Evolutionary conservation across 2,113 vertebrate genomes (phyloP).

Genomic region (Eubucco bourcierii): DNA sequence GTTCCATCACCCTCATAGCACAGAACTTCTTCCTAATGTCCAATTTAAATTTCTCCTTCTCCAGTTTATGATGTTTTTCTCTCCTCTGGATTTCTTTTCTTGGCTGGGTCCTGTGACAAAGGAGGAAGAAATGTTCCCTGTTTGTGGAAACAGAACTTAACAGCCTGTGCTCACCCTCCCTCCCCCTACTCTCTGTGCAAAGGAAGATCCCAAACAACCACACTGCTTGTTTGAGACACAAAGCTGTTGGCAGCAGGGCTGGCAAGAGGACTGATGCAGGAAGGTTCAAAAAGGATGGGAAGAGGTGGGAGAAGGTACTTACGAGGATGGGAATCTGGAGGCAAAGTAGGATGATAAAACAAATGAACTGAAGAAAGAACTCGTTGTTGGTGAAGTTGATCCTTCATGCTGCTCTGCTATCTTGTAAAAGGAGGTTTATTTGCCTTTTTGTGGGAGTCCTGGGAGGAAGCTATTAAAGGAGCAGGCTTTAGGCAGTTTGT

Average conservation of each 20-base stretch:
- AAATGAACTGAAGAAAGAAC: slow-evolving; percentile 68
- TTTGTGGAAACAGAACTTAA: neutral
- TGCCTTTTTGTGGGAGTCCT: slow-evolving; percentile 73
- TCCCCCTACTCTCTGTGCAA: neutral
- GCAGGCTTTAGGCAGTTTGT: slow-evolving; percentile 54
- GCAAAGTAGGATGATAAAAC: slow-evolving; percentile 48
- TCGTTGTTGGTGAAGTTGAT: slow-evolving; percentile 47
- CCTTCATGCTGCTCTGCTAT: slow-evolving; percentile 65
- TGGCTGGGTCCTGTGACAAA: neutral
- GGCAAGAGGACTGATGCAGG: neutral
- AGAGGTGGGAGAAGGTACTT: slow-evolving; percentile 25
- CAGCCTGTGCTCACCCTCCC: neutral
- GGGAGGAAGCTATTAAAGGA: slow-evolving; percentile 77
- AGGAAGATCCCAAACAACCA: neutral
- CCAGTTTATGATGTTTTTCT: neutral
- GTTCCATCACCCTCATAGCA: too few relatives aligned
- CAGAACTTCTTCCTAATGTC: too few relatives aligned
- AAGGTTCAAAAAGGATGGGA: neutral
- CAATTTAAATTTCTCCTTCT: too few relatives aligned
- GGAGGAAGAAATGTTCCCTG: neutral
- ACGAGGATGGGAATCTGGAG: slow-evolving; percentile 33
- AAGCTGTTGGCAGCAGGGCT: slow-evolving; percentile 26
- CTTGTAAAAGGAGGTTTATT: slow-evolving; percentile 82
- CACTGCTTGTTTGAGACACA: neutral
- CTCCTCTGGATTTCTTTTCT: neutral